Evolutionary conservation across 1,140 invertebrate genomes (phyloP).

Genomic region (Maconellicoccus hirsutus): DNA sequence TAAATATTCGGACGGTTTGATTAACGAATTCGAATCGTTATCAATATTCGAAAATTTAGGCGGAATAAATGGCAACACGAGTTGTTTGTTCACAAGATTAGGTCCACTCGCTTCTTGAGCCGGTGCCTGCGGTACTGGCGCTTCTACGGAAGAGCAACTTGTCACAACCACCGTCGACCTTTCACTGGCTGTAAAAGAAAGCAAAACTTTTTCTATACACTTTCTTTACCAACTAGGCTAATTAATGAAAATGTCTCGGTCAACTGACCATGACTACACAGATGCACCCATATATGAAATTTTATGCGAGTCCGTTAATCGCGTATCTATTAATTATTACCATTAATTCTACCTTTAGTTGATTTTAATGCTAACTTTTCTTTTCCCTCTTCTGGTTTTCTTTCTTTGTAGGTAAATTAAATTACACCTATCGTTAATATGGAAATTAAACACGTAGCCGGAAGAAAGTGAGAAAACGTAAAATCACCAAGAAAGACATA

Average conservation of each 20-base stretch:
- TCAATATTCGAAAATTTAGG: constrained; percentile 58
- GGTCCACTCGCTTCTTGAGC: neutral
- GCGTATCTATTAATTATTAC: neutral
- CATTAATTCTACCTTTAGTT: neutral
- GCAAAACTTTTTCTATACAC: neutral
- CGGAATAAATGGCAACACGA: constrained; percentile 73
- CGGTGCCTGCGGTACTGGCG: neutral
- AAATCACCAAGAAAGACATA: neutral
- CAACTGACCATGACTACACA: neutral
- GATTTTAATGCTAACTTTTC: neutral
- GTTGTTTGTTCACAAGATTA: constrained; percentile 66
- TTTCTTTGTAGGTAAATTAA: too few species aligned
- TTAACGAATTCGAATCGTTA: constrained; percentile 59
- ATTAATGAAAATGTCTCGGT: constrained; percentile 9
- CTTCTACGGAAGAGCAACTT: constrained; percentile 3
- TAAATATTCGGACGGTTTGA: constrained; percentile 84
- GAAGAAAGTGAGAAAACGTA: neutral
- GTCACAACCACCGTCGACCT: constrained; percentile 14
- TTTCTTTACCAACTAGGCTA: constrained; percentile 1
- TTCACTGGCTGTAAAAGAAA: constrained; percentile 3
- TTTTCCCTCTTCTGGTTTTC: neutral
- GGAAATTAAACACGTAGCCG: neutral
- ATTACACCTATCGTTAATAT: neutral
- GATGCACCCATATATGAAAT: constrained; percentile 4
- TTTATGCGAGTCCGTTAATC: too few species aligned